Evolutionary conservation across 1,140 invertebrate genomes (phyloP).

Genomic region (Helicorthomorpha holstii): DNA sequence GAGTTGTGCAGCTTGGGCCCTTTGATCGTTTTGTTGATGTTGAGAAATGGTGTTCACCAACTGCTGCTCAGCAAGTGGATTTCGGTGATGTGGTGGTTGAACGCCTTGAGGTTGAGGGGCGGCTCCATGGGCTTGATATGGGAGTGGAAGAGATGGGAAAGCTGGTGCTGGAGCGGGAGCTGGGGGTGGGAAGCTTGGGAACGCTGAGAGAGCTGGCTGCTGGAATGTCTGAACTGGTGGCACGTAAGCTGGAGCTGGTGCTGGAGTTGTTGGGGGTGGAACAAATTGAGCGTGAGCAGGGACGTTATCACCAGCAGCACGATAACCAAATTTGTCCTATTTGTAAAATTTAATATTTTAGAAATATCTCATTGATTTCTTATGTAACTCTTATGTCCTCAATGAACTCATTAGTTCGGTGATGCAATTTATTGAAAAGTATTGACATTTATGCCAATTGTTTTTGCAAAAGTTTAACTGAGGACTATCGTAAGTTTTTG

Average conservation of each 20-base stretch:
- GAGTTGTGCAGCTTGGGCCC: not conserved
- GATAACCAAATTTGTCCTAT: not conserved
- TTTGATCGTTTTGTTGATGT: not conserved
- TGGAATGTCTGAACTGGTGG: not conserved
- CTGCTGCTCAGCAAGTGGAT: not conserved
- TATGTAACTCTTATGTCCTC: too few relatives aligned
- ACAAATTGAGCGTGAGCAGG: not conserved
- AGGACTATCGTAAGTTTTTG: too few relatives aligned
- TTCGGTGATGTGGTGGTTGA: not conserved
- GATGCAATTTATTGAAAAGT: too few relatives aligned
- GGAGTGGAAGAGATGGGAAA: not conserved
- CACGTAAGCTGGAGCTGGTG: not conserved
- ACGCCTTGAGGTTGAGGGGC: not conserved
- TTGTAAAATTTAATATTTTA: too few relatives aligned
- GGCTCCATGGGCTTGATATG: not conserved
- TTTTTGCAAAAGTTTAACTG: too few relatives aligned
- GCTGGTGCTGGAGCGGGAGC: not conserved
- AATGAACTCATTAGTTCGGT: too few relatives aligned
- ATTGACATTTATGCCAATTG: too few relatives aligned
- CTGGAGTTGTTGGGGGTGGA: not conserved
- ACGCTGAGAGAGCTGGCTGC: not conserved
- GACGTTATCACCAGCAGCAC: not conserved
- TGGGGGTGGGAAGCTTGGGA: not conserved
- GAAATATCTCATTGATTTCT: too few relatives aligned
- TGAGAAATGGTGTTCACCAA: not conserved